Evolutionary conservation across 2,888 invertebrate species (phyloP), one percentile per base, ranked within the genome.

Genomic region (Caenorhabditis drosophilae): DNA sequence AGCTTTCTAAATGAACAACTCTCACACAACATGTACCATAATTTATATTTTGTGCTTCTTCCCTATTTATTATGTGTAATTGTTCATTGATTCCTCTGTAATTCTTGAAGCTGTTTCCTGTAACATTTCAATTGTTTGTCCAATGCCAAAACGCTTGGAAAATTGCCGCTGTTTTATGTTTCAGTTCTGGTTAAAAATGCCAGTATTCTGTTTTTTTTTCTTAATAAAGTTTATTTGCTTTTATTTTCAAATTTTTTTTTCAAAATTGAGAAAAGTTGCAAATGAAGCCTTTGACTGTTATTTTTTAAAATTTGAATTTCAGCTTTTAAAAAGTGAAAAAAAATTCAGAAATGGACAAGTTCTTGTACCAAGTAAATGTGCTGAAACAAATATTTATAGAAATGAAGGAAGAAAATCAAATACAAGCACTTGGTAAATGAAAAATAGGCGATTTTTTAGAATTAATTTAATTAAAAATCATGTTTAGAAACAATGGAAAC

Each of bases 361-460:
- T 60, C 31, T 12, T 42, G 4, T 55, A 56, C 7, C 44, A 51
- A 3, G 34, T 56, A 18, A 44, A 55, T n/a, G 18, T 22, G 0
- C 11, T 62, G 42, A 55, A 51, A 35, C 15, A 25, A 6, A 42
- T 38, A 4, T 62, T 52, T 26, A 18, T 15, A 3, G 12, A 36
- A 12, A 26, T 62, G 9, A 48, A 55, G 15, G 40, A 23, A 9
- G 48, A 56, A 4, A 11, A 23, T 6, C 23, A 51, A 2, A 3
- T 25, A 0, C 47, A 51, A 4, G 61, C 61, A 0, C 27, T 62
- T 15, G 61, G 61, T 55, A 27, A 11, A 16, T 15, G 61, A 55
- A 50, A 27, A 11, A 16, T 16, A 27, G 18, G 12, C 16, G 27
- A 20, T 31, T 45, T 9, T 20, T 22, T 27, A 22, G 31, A 41